Conservation (phyloP, 1,140 invertebrate genomes). For the Drosophila funebris region DNA sequence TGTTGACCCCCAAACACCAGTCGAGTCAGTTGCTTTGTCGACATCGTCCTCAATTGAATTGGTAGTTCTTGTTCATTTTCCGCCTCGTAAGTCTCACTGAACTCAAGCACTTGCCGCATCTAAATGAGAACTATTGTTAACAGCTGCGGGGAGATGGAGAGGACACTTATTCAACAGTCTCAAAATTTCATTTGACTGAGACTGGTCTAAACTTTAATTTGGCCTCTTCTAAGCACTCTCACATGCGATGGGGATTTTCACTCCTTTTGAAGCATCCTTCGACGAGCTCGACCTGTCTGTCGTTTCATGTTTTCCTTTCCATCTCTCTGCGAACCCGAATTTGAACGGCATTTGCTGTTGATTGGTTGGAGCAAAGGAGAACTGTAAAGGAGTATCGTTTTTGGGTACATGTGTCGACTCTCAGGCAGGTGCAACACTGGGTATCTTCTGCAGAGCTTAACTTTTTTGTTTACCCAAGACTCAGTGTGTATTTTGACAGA, state of each 20-base stretch:
- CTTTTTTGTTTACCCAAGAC: constrained; percentile 12
- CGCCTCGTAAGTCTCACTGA: constrained; percentile 55
- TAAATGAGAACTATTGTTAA: constrained; percentile 67
- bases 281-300: background rate
- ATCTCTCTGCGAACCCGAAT: background rate
- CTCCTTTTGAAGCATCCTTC: background rate
- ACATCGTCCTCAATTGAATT: constrained; percentile 34
- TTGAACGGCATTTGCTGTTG: constrained; percentile 8
- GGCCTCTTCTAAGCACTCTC: background rate
- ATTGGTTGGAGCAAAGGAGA: constrained; percentile 12
- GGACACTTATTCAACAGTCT: background rate
- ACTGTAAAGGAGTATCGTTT: background rate
- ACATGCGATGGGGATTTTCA: background rate
- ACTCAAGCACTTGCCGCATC: constrained; percentile 55
- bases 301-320: background rate
- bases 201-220: constrained; percentile 35
- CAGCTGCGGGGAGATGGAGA: constrained; percentile 20
- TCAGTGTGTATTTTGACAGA: background rate
- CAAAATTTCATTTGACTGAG: constrained; percentile 6
- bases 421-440: background rate
- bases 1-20: constrained; percentile 14
- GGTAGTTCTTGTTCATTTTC: constrained; percentile 62
- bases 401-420: background rate
- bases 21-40: constrained; percentile 25
- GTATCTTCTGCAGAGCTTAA: background rate